Evolutionary conservation across 2,888 invertebrate genomes (phyloP), one percentile per base, ranked within the genome.

Genomic region (Cerastis rubricosa): DNA sequence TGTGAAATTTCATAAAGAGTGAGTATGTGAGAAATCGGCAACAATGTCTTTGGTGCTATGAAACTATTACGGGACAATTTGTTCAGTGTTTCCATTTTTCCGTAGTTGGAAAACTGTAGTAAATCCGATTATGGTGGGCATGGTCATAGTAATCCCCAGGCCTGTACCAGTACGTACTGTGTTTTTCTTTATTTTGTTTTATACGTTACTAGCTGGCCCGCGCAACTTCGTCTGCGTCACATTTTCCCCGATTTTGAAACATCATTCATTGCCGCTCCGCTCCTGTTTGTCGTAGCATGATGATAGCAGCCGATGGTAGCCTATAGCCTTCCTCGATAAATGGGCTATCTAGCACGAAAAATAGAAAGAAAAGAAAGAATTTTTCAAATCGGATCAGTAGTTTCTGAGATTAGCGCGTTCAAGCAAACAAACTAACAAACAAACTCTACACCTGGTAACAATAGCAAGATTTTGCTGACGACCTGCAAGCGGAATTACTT

Each of bases 401-500:
- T n/a, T n/a, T n/a, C n/a, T n/a, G n/a, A n/a, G n/a, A n/a, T n/a
- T n/a, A n/a, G n/a, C n/a, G n/a, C n/a, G n/a, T n/a, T n/a, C n/a
- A n/a, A n/a, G n/a, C n/a, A n/a, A n/a, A n/a, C n/a, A n/a, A n/a
- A n/a, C n/a, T n/a, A n/a, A n/a, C n/a, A n/a, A n/a, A n/a, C n/a
- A n/a, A n/a, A n/a, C n/a, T n/a, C n/a, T n/a, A n/a, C n/a, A n/a
- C n/a, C n/a, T n/a, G n/a, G n/a, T n/a, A n/a, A n/a, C 67, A 71
- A 64, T 64, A 70, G 61, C 49, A 57, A 35, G 17, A 45, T 35
- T 43, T 54, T 14, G 19, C 8, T 59, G 68, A 65, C 57, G n/a
- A 63, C 2, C 19, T 49, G 25, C 63, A 63, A 78, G 69, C 70
- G 73, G 74, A 59, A 68, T 70, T 79, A 71, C 71, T 57, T 61